Percentiles rank a stretch among this genome's conserved stretches.
These are phyloP conservation scores for Oikopleura dioica DNA, from an alignment of 23 tunicate genomes.

Conservation along the genomic window DNA sequence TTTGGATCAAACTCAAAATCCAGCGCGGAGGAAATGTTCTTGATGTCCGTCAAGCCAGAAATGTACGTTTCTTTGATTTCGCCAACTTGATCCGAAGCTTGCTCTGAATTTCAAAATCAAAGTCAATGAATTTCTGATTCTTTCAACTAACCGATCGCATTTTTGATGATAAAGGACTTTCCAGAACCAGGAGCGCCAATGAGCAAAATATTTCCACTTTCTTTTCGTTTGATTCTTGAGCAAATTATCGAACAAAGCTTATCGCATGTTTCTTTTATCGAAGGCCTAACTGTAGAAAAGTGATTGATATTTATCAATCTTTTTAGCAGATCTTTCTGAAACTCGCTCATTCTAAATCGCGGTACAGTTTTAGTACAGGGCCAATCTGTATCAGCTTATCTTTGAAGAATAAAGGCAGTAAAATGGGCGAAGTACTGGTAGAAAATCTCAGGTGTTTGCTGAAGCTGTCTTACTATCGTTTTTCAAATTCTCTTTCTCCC, in stretches of 20 bases:
- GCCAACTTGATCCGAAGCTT: not conserved
- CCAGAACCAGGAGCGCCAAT: slow-evolving; percentile 6
- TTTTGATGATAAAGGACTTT: not conserved
- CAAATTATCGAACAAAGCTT: not conserved
- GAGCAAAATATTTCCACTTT: not conserved
- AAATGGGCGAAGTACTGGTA: too few species aligned
- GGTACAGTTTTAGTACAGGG: too few species aligned
- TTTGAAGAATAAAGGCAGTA: too few species aligned
- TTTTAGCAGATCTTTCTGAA: too few species aligned
- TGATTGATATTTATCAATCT: too few species aligned
- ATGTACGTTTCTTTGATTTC: not conserved
- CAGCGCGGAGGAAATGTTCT: slow-evolving; percentile 8
- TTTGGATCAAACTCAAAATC: slow-evolving; percentile 2
- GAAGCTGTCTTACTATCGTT: too few species aligned
- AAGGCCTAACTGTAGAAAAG: not conserved
- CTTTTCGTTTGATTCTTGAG: slow-evolving; percentile 3
- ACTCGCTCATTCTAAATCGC: too few species aligned
- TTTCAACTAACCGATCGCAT: not conserved
- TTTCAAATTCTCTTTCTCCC: too few species aligned
- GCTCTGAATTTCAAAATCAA: not conserved
- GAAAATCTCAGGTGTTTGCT: too few species aligned
- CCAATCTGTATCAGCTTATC: too few species aligned
- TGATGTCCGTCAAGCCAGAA: not conserved
- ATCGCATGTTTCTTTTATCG: not conserved
- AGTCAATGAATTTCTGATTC: not conserved